Evolutionary conservation across 2,888 invertebrate species (phyloP).

Genomic region (Lamellibrachia satsuma): DNA sequence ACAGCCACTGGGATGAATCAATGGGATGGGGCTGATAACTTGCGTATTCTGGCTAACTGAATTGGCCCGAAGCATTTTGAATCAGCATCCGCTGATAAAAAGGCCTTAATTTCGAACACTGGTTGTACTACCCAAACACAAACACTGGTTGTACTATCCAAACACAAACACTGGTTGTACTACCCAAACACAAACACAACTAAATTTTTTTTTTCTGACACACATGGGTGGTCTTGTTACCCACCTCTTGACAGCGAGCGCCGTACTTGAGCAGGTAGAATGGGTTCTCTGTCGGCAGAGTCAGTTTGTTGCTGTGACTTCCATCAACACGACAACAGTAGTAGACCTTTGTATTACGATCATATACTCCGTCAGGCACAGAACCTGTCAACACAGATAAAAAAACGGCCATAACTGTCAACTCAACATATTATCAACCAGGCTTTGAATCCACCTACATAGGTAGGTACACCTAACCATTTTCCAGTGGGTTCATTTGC

Average conservation of each 20-base stretch:
- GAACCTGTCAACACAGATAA: slow-evolving; percentile 32
- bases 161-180: too few species aligned
- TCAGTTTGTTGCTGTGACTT: slow-evolving; percentile 31
- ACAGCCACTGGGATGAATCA: too few species aligned
- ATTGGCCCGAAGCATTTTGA: too few species aligned
- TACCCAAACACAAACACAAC: too few species aligned
- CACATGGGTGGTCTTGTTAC: not conserved
- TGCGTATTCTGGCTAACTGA: too few species aligned
- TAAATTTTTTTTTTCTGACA: not conserved
- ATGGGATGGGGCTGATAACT: too few species aligned
- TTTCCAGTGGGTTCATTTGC: too few species aligned
- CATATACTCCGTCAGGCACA: slow-evolving; percentile 42
- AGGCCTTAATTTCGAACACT: too few species aligned
- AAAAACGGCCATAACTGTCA: not conserved
- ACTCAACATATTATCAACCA: not conserved
- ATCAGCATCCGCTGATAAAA: too few species aligned
- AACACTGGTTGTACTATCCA: not conserved
- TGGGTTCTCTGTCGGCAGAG: slow-evolving; percentile 38
- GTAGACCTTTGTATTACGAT: slow-evolving; percentile 39
- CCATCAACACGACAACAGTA: slow-evolving; percentile 44
- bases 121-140: not conserved
- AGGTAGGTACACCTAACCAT: not conserved
- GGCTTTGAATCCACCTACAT: not conserved
- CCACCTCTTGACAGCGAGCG: slow-evolving; percentile 39
- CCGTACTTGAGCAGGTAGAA: slow-evolving; percentile 42